phyloP scores from a whole-genome alignment of 2,888 invertebrate genomes.

The Ditula angustiorana region DNA sequence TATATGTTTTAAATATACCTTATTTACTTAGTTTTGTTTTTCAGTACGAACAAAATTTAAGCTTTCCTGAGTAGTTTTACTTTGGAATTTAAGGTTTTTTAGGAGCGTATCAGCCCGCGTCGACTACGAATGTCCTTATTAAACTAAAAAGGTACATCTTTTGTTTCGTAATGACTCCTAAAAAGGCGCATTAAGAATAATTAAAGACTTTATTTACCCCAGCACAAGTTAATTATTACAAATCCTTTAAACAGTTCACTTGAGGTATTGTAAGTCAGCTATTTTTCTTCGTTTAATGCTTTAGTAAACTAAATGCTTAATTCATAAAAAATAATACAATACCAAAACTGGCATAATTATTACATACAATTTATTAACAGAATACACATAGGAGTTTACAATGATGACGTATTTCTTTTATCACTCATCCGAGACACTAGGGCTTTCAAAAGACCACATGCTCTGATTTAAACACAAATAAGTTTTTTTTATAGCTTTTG shows the following conservation, averaged over 20 bases:
- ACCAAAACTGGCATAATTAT: no score
- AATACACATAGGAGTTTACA: no score
- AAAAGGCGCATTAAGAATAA: neutral
- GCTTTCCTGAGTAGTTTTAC: neutral
- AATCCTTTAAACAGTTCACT: neutral
- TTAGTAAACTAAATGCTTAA: no score
- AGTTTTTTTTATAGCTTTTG: no score
- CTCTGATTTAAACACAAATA: no score
- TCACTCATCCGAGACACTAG: no score
- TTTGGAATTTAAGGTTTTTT: conserved; percentile 17
- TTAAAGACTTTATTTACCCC: neutral
- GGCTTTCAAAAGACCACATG: no score
- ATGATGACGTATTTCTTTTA: no score
- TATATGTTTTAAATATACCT: no score
- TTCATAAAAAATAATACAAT: no score
- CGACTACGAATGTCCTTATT: conserved; percentile 19
- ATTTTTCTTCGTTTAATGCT: neutral
- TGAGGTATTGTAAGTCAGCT: neutral
- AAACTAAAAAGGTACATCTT: conserved; percentile 8
- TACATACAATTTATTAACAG: no score
- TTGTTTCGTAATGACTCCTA: neutral
- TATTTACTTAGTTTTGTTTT: neutral
- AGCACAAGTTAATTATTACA: neutral
- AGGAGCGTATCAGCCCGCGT: conserved; percentile 14
- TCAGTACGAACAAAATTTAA: neutral